Conservation (phyloP, 2,888 invertebrate genomes). For the Alloscopus bannaensis region DNA sequence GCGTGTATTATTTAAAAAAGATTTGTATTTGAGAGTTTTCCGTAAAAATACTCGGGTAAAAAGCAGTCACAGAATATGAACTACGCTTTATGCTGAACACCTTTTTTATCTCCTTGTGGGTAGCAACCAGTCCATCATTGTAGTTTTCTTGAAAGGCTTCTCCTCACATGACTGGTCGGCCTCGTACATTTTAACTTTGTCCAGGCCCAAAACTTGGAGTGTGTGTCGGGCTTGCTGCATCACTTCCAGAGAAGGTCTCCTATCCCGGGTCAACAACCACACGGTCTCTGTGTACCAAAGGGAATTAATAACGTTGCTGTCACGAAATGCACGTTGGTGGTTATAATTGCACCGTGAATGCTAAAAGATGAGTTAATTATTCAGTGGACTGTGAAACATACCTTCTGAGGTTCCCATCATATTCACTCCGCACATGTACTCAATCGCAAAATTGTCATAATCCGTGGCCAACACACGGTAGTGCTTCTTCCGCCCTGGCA, state of each 20-base stretch:
- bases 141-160: conserved; percentile 69
- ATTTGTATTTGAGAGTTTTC: too few species aligned
- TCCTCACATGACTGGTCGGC: conserved; percentile 72
- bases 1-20: too few species aligned
- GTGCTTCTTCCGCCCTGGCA: conserved; percentile 73
- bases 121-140: conserved; percentile 70
- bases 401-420: conserved; percentile 72
- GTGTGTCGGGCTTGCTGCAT: conserved; percentile 78
- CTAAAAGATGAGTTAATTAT: too few species aligned
- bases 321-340: too few species aligned
- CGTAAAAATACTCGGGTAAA: too few species aligned
- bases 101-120: conserved; percentile 47
- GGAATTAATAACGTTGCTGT: neutral
- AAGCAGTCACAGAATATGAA: too few species aligned
- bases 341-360: too few species aligned
- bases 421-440: conserved; percentile 74
- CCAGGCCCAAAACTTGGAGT: conserved; percentile 71
- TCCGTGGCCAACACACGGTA: conserved; percentile 74
- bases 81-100: neutral
- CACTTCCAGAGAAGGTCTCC: conserved; percentile 78
- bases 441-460: conserved; percentile 74
- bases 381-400: too few species aligned
- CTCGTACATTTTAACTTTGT: conserved; percentile 72
- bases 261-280: conserved; percentile 82
- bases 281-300: conserved; percentile 75